A percentile compares a stretch with the other conserved stretches of the same genome.
These are phyloP conservation scores for Sparus aurata DNA, from an alignment of 2,797 vertebrate genomes.

Conservation along the genomic window DNA sequence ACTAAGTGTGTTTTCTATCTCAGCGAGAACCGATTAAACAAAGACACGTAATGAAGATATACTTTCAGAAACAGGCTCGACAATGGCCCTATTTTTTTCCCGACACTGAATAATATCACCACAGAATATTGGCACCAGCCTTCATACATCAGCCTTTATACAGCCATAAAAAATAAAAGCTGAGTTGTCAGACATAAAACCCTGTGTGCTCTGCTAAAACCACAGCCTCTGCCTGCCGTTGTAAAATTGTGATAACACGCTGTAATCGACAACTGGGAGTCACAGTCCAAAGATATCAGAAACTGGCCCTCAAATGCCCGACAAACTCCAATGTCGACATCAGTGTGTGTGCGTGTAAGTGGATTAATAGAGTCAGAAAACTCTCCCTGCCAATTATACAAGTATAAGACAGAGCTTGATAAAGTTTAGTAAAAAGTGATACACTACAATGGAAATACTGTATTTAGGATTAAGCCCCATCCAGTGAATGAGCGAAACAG, in stretches of 20 bases:
- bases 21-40: neutral
- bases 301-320: conserved; percentile 16
- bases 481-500: no score
- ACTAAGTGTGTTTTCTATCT: conserved; percentile 3
- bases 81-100: conserved; percentile 27
- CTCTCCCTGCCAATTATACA: neutral
- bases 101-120: conserved; percentile 28
- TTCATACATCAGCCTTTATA: conserved; percentile 37
- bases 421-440: no score
- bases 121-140: conserved; percentile 36
- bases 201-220: conserved; percentile 45
- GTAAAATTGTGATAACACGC: conserved; percentile 55
- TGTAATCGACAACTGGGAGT: conserved; percentile 45
- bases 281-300: conserved; percentile 42
- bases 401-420: conserved; percentile 8
- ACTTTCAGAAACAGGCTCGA: conserved; percentile 1
- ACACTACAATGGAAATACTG: no score
- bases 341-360: conserved; percentile 1
- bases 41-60: conserved; percentile 8
- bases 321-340: neutral
- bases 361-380: conserved; percentile 12
- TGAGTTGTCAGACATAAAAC: conserved; percentile 64
- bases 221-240: conserved; percentile 44
- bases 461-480: no score
- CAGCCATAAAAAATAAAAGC: conserved; percentile 62